Conservation (phyloP, 2,113 vertebrate species). For the Apodemus speciosus region DNA sequence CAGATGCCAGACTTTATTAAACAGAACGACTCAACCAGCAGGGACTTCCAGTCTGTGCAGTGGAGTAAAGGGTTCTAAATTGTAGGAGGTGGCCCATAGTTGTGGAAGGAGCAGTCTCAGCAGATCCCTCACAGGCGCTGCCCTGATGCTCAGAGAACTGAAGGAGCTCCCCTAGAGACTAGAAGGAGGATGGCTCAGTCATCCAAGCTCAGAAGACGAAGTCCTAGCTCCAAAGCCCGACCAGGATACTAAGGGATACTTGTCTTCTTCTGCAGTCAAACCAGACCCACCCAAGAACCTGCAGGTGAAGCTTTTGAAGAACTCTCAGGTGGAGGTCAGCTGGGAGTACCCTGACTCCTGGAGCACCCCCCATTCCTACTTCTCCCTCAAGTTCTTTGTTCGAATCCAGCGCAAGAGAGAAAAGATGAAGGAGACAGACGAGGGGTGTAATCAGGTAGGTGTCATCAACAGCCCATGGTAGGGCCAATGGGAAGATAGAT, state of each 20-base stretch:
- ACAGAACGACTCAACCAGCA: background rate
- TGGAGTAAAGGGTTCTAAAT: background rate
- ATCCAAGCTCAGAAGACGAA: background rate
- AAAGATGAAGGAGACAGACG: conserved; percentile 37
- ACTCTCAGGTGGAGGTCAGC: conserved; percentile 75
- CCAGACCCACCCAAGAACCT: conserved; percentile 83
- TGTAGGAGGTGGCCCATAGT: background rate
- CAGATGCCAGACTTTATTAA: background rate
- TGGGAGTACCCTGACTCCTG: conserved; percentile 86
- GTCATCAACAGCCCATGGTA: background rate
- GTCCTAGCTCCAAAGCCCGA: background rate
- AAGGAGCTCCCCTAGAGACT: background rate
- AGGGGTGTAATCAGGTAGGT: background rate
- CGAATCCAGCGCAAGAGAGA: conserved; percentile 63
- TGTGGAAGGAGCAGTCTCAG: background rate
- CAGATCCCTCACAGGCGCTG: background rate
- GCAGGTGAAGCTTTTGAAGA: conserved; percentile 46
- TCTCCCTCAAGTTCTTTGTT: conserved; percentile 83
- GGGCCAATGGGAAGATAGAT: background rate
- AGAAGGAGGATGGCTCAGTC: background rate
- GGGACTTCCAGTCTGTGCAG: background rate
- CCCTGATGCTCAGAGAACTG: background rate
- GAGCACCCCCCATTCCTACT: conserved; percentile 86
- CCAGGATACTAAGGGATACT: background rate
- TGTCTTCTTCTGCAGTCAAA: conserved; percentile 81